Base-by-base conservation (phyloP, 2,797 vertebrate species). In the Alauda arvensis region DNA sequence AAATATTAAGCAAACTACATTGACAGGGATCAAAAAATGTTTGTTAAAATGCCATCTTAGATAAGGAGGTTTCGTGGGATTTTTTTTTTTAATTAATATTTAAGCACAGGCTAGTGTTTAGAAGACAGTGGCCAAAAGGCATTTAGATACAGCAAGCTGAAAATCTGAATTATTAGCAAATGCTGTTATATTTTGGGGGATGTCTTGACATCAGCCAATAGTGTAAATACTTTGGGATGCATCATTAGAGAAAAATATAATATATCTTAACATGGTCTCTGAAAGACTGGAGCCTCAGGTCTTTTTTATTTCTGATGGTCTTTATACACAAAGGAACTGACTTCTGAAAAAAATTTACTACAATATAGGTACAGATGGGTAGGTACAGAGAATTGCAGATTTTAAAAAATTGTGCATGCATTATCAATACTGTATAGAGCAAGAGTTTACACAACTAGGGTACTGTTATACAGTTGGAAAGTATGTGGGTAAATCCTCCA, bases 161-260 rank as follows among this genome's bases (percentile, higher is more conserved):
- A 77, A 46, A 70, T 79, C 11, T 77, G 16, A 79, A 53, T 31
- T 56, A 14, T 28, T 77, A 43, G 20, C 6, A 72, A 45, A 39
- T 52, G 34, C 59, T 56, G 7, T 81, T 83, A 12, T 31, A 48
- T 76, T 87, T 76, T 52, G 28, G 4, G 2, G 7, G 6, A 6
- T 46, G 5, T 52, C 34, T 52, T 65, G 29, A 15, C 39, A 31
- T 53, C 33, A 72, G 10, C 39, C 21, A 34, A 7, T 53, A 72
- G 18, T 5, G 12, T 46, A 25, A 31, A 21, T 53, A 31, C 8
- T 46, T 10, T 0, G 0, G 21, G 25, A 23, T 53, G 6, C 14
- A 31, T 56, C 20, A 34, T 59, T 72, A 34, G 20, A 23, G 28
- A 31, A 75, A 83, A 13, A 45, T 2, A 1, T 37, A 23, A 12